phyloP scores from a whole-genome alignment of 2,888 invertebrate genomes.

The Petrolisthes cinctipes region DNA sequence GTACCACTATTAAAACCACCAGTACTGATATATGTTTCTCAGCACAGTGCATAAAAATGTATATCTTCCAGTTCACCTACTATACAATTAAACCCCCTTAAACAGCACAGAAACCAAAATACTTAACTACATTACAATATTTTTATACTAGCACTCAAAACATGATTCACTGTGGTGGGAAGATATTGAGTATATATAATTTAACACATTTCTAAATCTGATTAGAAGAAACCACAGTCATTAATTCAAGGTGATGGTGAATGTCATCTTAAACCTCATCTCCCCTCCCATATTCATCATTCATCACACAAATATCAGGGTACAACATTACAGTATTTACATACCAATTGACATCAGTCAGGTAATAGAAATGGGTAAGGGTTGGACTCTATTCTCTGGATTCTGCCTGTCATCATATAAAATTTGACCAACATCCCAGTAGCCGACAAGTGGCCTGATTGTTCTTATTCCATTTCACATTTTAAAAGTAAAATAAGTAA shows the following conservation, averaged over 20 bases:
- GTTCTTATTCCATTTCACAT: too few species aligned
- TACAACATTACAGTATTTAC: neutral
- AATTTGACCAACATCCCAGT: too few species aligned
- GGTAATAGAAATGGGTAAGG: too few species aligned
- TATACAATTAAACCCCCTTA: neutral
- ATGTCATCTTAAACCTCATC: neutral
- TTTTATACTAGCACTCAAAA: neutral
- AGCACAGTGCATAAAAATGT: too few species aligned
- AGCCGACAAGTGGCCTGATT: too few species aligned
- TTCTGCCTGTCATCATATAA: too few species aligned
- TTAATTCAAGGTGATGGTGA: neutral
- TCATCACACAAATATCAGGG: slow-evolving; percentile 8
- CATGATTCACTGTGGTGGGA: neutral
- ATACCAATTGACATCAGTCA: too few species aligned
- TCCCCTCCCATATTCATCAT: neutral
- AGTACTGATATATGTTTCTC: neutral
- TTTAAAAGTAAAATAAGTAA: too few species aligned
- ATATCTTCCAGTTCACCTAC: too few species aligned
- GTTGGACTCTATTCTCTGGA: too few species aligned
- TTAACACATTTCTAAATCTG: neutral
- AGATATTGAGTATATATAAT: neutral
- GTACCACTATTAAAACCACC: neutral
- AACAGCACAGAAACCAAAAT: neutral
- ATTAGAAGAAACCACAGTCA: too few species aligned
- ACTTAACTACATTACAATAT: slow-evolving; percentile 3